Conservation (phyloP, 2,113 vertebrate species). For the Scophthalmus maximus region DNA sequence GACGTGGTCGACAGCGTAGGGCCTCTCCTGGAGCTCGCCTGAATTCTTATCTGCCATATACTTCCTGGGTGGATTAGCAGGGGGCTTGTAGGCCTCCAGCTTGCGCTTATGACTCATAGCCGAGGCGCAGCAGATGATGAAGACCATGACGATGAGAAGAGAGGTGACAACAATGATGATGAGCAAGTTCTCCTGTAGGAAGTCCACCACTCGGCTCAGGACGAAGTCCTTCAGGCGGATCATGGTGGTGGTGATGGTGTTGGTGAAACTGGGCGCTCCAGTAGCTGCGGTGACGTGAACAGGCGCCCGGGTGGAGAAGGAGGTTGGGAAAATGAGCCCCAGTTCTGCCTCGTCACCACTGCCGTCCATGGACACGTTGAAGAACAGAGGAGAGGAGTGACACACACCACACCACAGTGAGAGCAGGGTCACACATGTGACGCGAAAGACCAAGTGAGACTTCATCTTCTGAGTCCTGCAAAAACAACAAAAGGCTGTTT, state of each 20-base stretch:
- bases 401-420: slow-evolving; percentile 57
- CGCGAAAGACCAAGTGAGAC: slow-evolving; percentile 40
- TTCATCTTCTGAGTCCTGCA: slow-evolving; percentile 75
- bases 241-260: slow-evolving; percentile 83
- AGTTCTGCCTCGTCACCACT: slow-evolving; percentile 83
- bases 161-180: slow-evolving; percentile 92
- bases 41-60: slow-evolving; percentile 83
- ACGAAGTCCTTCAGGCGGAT: slow-evolving; percentile 85
- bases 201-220: slow-evolving; percentile 87
- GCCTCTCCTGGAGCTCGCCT: slow-evolving; percentile 83
- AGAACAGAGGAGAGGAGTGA: slow-evolving; percentile 63
- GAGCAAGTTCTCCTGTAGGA: slow-evolving; percentile 91
- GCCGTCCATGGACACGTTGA: slow-evolving; percentile 78
- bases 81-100: slow-evolving; percentile 92
- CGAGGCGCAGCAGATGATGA: slow-evolving; percentile 90
- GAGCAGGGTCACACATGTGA: slow-evolving; percentile 70
- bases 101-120: slow-evolving; percentile 93
- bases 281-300: slow-evolving; percentile 54
- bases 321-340: slow-evolving; percentile 80
- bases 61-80: slow-evolving; percentile 83
- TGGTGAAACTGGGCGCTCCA: slow-evolving; percentile 73
- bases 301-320: slow-evolving; percentile 48
- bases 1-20: slow-evolving; percentile 80
- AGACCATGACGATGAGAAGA: slow-evolving; percentile 90
- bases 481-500: slow-evolving; percentile 22